Percentiles rank a stretch among this genome's conserved stretches.
Conservation (phyloP, 2,888 invertebrate species). For the Nephrotoma flavescens region DNA sequence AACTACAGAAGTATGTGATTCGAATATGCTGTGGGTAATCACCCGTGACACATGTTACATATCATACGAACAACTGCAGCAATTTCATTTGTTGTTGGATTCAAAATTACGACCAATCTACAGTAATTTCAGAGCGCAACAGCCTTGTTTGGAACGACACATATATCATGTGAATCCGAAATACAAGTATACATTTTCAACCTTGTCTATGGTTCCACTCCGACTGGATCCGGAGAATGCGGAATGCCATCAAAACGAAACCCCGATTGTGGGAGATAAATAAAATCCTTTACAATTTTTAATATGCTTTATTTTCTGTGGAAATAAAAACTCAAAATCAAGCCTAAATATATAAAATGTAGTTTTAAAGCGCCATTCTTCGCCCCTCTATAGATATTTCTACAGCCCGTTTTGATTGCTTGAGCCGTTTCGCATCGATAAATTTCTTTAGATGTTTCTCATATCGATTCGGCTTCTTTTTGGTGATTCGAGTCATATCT, state of each 20-base stretch:
- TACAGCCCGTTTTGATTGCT: slow-evolving; percentile 70
- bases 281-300: slow-evolving; percentile 1
- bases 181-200: not conserved
- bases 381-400: slow-evolving; percentile 93
- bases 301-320: slow-evolving; percentile 7
- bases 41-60: slow-evolving; percentile 41
- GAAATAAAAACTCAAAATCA: not conserved
- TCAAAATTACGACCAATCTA: slow-evolving; percentile 6
- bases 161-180: slow-evolving; percentile 11
- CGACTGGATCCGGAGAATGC: not conserved
- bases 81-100: slow-evolving; percentile 39
- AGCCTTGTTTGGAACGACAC: not conserved
- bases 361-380: slow-evolving; percentile 74
- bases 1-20: slow-evolving; percentile 30
- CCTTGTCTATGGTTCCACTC: slow-evolving; percentile 7
- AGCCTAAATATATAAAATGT: not conserved
- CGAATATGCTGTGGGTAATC: slow-evolving; percentile 45
- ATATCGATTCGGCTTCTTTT: slow-evolving; percentile 77
- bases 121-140: slow-evolving; percentile 2
- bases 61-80: slow-evolving; percentile 41
- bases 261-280: not conserved
- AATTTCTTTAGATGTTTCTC: slow-evolving; percentile 88
- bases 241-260: not conserved
- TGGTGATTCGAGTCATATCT: slow-evolving; percentile 62
- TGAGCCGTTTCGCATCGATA: slow-evolving; percentile 67